These are phyloP conservation scores for Grammomys dolichurus DNA, from an alignment of 2,113 vertebrate genomes.

Conservation along the genomic window DNA sequence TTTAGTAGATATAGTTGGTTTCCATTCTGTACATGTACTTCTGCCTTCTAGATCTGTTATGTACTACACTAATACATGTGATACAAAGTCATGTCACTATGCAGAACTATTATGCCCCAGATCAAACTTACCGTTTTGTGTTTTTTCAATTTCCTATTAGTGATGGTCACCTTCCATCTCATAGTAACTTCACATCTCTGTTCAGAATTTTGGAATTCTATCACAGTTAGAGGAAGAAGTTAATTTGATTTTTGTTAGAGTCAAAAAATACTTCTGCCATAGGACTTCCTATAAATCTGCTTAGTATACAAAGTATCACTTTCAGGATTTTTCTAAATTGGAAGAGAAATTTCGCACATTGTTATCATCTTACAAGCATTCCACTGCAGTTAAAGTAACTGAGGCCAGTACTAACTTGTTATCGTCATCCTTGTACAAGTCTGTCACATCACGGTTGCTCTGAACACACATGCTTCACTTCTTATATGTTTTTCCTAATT, in stretches of 20 bases:
- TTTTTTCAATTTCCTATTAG: background rate
- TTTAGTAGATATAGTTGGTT: background rate
- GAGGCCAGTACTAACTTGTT: background rate
- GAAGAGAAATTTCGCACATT: background rate
- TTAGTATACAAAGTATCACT: background rate
- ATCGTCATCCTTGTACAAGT: background rate
- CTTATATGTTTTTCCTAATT: background rate
- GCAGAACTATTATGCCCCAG: background rate
- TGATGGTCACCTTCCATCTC: background rate
- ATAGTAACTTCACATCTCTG: background rate
- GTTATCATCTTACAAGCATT: background rate
- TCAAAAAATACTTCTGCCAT: background rate
- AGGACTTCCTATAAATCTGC: background rate
- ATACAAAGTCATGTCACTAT: background rate
- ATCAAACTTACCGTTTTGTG: background rate
- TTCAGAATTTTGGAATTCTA: background rate
- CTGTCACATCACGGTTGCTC: background rate
- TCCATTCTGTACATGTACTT: background rate
- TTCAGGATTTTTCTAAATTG: constrained; percentile 17
- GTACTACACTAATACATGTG: background rate
- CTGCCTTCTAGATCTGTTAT: background rate
- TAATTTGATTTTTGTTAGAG: background rate
- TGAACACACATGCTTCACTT: background rate
- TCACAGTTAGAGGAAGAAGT: background rate
- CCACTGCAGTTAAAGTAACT: background rate